Conservation (phyloP, 2,113 vertebrate genomes). For the Tringa solitaria region DNA sequence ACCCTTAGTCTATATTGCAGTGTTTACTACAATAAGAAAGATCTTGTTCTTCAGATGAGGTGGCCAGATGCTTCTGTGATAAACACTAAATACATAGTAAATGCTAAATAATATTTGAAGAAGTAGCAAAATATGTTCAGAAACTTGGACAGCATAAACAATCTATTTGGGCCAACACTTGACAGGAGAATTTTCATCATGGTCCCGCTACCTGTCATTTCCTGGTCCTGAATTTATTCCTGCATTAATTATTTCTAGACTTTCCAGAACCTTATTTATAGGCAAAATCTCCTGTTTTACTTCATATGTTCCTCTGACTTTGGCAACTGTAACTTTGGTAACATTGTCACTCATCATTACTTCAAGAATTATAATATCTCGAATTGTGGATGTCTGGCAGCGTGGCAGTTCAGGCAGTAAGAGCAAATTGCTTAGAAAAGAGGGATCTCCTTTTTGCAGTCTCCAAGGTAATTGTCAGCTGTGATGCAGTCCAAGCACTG, state of each 20-base stretch:
- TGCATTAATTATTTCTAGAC: neutral
- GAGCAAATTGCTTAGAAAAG: neutral
- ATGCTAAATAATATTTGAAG: neutral
- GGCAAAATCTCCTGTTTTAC: neutral
- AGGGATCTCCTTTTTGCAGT: neutral
- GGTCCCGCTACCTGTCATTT: neutral
- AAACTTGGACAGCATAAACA: neutral
- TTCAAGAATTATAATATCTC: neutral
- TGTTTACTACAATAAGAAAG: neutral
- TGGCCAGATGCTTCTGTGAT: neutral
- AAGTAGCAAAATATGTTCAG: neutral
- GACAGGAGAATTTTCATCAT: neutral
- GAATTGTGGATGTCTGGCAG: neutral
- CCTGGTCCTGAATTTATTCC: neutral
- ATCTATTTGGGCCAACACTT: neutral
- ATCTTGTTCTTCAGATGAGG: neutral
- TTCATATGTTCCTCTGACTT: neutral
- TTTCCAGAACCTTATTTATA: neutral
- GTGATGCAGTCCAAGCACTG: neutral
- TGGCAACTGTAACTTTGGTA: neutral
- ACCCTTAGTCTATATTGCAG: neutral
- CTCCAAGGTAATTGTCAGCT: neutral
- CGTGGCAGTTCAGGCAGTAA: rapidly evolving
- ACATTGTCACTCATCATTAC: neutral
- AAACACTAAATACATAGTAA: neutral